Base-by-base conservation (phyloP, 2,113 vertebrate species). In the Haemorhous mexicanus region DNA sequence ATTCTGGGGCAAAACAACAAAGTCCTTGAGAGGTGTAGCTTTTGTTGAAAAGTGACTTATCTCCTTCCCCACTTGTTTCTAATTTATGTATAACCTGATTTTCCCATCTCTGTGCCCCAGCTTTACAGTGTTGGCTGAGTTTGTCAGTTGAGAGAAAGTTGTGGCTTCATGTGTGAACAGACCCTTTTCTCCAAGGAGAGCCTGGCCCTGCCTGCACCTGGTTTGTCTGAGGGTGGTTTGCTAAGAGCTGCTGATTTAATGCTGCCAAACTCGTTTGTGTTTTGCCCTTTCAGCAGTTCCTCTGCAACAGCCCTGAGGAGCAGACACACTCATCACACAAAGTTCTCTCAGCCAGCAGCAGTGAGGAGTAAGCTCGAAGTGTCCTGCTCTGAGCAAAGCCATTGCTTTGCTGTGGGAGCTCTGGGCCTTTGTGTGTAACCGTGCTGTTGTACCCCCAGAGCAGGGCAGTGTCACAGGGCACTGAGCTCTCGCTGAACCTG, bases 241-340 rank as follows among this genome's bases (percentile, higher is more conserved):
- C 7, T 7, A 27, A 67, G 19, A 63, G 58, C 24, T 76, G 52
- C n/a, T 37, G 19, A 0, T 30, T 69, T 30, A 73, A 62, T 19
- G 58, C 92, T 92, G 95, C 85, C 55, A 10, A 93, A 97, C 92
- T 23, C 13, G 89, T 92, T 84, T 66, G 46, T n/a, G 84, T 86
- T 94, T 23, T 89, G 92, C 21, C 1, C 19, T 56, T 81, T 90
- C 90, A 95, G 90, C 94, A 87, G 27, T 81, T 93, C 55, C 11
- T 30, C 55, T 73, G 26, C 14, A 74, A 8, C 50, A 90, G 64
- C 87, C 62, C 61, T 2, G 41, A 61, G 80, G 66, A 79, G 66
- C 91, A 77, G 50, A 47, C 0, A 0, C 16, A 5, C 1, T 30
- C 16, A 9, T 17, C 47, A 16, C 39, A 63, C 46, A 24, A 12